Conservation (phyloP, 2,113 vertebrate species). For the Romanogobio albipinnatus region DNA sequence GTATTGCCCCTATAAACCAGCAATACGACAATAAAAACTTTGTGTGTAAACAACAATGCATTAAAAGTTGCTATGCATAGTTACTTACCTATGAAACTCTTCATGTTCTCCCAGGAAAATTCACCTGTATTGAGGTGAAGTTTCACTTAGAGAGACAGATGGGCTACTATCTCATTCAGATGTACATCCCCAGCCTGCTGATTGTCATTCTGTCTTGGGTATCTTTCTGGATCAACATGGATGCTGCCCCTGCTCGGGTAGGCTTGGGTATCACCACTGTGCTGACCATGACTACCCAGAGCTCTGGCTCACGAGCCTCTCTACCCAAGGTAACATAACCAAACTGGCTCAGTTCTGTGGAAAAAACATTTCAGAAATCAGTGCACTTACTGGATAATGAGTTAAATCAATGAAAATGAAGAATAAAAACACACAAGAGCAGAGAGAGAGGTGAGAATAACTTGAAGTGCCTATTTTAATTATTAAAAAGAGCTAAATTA, state of each 20-base stretch:
- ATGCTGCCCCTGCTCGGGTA: constrained; percentile 87
- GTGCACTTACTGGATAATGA: neutral
- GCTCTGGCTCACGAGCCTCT: constrained; percentile 88
- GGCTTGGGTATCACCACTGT: constrained; percentile 92
- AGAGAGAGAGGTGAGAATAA: neutral
- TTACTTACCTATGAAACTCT: constrained; percentile 16
- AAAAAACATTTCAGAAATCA: neutral
- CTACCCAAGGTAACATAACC: constrained; percentile 83
- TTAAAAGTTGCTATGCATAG: neutral
- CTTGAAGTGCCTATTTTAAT: neutral
- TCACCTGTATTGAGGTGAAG: constrained; percentile 94
- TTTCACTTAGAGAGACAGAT: constrained; percentile 94
- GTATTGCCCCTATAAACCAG: neutral
- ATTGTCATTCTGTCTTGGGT: constrained; percentile 95
- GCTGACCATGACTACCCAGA: constrained; percentile 94
- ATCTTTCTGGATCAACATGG: constrained; percentile 97
- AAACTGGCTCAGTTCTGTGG: neutral
- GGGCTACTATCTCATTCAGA: constrained; percentile 96
- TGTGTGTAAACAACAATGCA: neutral
- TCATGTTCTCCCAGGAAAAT: constrained; percentile 78
- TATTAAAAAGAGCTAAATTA: neutral
- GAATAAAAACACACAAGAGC: neutral
- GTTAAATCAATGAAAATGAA: neutral
- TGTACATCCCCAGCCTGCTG: constrained; percentile 94
- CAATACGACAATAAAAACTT: neutral